Evolutionary conservation across 2,888 invertebrate genomes (phyloP), one percentile per base, ranked within the genome.

Genomic region (Lamellibrachia columna): DNA sequence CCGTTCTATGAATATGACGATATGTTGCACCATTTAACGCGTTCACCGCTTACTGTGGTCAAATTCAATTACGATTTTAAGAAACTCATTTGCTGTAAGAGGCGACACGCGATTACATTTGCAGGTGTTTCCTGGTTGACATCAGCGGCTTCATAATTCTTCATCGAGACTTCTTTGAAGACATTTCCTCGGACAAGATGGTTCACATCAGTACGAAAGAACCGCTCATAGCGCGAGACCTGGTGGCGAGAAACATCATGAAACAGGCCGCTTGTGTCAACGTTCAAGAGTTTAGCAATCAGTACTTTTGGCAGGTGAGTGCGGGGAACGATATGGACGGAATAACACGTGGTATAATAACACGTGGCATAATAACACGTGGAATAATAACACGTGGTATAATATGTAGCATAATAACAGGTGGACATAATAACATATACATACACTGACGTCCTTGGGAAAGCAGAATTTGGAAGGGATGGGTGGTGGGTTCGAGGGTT

Each of bases 241-340:
- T 75, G 75, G 75, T 75, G 75, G 22, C 22, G 75, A 75, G 75
- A 75, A 75, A 75, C 22, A 6, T 75, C 75, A 75, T 75, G 75
- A 75, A 75, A n/a, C 15, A 75, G 75, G 75, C 75, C 75, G 75
- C 75, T 75, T 75, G 75, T 75, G 75, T 75, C 75, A 75, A 75
- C 75, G 75, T 75, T 75, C 75, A 75, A 75, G 75, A 75, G 75
- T 75, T 75, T 75, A 75, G 75, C 22, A 75, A 75, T 75, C 75
- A 75, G 75, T 75, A 75, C 75, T 75, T 75, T n/a, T 75, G 22
- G 75, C 15, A 75, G 75, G 75, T n/a, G 75, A 75, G 75, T 75
- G 75, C 22, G 15, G 75, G 22, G n/a, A 75, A 75, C 60, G 22
- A 1, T 75, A 40, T 40, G 40, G 40, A 40, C 40, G 22, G 22